phyloP scores from a whole-genome alignment of 2,113 vertebrate species.

The Bufo bufo region DNA sequence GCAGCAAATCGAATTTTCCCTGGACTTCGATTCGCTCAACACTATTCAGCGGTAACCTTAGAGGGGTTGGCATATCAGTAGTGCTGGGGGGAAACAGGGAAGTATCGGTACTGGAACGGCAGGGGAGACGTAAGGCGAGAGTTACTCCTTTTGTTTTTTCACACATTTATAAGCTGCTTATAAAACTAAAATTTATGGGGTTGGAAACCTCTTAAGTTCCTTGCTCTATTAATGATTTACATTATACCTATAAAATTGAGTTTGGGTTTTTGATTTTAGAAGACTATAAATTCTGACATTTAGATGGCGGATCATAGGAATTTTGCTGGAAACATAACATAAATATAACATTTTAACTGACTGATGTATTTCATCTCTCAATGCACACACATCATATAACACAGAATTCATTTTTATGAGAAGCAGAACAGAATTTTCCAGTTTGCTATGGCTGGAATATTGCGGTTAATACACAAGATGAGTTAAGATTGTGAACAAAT shows the following conservation, averaged over 20 bases:
- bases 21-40: no score
- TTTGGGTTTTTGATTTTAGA: not conserved
- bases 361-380: not conserved
- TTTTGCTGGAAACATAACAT: not conserved
- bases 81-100: no score
- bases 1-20: no score
- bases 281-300: not conserved
- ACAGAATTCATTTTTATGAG: not conserved
- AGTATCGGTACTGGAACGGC: no score
- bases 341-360: not conserved
- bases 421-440: not conserved
- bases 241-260: not conserved
- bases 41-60: no score
- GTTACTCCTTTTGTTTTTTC: no score
- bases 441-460: conserved; percentile 19
- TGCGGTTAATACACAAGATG: conserved; percentile 23
- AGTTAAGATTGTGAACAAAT: conserved; percentile 38
- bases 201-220: not conserved
- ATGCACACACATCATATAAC: not conserved
- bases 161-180: no score
- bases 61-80: no score
- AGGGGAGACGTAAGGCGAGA: no score
- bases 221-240: no score
- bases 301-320: not conserved
- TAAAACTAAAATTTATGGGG: no score